Evolutionary conservation across 2,888 invertebrate species (phyloP).

Genomic region (Branchipolynoe longqiensis): DNA sequence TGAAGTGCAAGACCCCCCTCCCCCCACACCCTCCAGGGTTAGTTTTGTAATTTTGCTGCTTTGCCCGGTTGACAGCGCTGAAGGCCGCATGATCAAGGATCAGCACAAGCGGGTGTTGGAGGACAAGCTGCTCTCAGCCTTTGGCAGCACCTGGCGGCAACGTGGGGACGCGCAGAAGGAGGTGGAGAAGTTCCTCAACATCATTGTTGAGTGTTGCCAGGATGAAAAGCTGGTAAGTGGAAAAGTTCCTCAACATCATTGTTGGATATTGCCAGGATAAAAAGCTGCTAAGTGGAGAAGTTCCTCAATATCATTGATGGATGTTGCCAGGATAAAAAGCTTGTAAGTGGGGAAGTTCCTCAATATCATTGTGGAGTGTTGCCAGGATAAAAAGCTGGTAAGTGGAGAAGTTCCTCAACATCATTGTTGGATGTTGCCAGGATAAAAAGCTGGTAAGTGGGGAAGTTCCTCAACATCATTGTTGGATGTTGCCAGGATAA

Average conservation of each 20-base stretch:
- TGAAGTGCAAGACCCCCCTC: too few relatives aligned
- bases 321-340: conserved; percentile 69
- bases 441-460: too few relatives aligned
- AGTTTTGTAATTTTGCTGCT: too few relatives aligned
- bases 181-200: conserved; percentile 61
- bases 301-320: conserved; percentile 65
- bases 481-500: too few relatives aligned
- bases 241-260: too few relatives aligned
- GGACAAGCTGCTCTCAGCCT: conserved; percentile 71
- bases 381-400: conserved; percentile 69
- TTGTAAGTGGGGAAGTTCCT: conserved; percentile 66
- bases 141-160: conserved; percentile 72
- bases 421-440: too few relatives aligned
- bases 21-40: too few relatives aligned
- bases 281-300: too few relatives aligned
- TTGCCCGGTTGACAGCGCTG: conserved; percentile 50
- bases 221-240: conserved; percentile 69
- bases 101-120: conserved; percentile 70
- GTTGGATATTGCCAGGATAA: too few relatives aligned
- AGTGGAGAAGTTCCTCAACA: too few relatives aligned
- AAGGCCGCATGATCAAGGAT: conserved; percentile 62
- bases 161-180: conserved; percentile 60
- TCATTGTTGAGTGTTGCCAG: conserved; percentile 68
- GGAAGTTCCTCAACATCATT: too few relatives aligned
- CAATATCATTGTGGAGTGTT: conserved; percentile 68